phyloP scores from a whole-genome alignment of 2,797 vertebrate genomes.

The Malacoraja senta region DNA sequence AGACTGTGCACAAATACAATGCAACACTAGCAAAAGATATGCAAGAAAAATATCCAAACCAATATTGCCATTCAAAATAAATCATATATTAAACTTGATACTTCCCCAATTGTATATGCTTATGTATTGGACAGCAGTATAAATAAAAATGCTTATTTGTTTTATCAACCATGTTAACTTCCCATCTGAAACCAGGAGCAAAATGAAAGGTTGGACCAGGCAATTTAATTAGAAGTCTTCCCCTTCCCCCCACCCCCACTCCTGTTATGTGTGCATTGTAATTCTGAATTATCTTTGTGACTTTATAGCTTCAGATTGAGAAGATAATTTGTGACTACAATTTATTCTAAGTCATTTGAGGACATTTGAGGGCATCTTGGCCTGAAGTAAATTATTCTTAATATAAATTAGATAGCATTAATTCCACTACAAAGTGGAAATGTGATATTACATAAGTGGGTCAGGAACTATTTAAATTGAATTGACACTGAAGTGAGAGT shows the following conservation, averaged over 20 bases:
- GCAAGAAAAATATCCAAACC: not conserved
- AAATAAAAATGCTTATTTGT: not conserved
- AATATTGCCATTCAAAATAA: not conserved
- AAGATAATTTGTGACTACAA: not conserved
- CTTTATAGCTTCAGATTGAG: too few relatives aligned
- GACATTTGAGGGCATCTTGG: not conserved
- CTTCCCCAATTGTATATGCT: not conserved
- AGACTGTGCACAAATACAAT: not conserved
- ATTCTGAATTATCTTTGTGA: not conserved
- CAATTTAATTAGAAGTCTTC: not conserved
- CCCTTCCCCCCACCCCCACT: not conserved
- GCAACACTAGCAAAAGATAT: not conserved
- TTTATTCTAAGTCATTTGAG: not conserved
- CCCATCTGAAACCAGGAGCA: not conserved
- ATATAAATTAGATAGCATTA: not conserved
- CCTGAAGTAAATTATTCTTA: not conserved
- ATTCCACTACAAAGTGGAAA: not conserved
- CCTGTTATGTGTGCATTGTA: not conserved
- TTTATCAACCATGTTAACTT: not conserved
- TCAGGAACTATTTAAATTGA: not conserved
- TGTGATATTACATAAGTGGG: not conserved
- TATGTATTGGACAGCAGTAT: not conserved
- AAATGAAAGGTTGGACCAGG: not conserved
- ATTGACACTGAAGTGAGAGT: not conserved
- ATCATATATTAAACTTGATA: not conserved